Evolutionary conservation across 2,113 vertebrate species (phyloP).

Genomic region (Gadus macrocephalus): DNA sequence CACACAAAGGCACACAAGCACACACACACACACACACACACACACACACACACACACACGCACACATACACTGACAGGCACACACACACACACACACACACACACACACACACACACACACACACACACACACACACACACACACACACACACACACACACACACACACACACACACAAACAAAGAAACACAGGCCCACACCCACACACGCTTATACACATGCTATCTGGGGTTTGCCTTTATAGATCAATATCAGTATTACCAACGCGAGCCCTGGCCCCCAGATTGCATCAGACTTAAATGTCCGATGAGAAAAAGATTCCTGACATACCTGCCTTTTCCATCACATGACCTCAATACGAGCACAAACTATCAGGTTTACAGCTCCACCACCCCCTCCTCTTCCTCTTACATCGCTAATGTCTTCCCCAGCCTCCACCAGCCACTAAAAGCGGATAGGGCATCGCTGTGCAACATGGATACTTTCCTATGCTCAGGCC

Average conservation of each 20-base stretch:
- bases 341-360: slow-evolving; percentile 61
- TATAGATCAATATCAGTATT: slow-evolving; percentile 7
- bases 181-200: not conserved
- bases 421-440: slow-evolving; percentile 49
- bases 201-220: slow-evolving; percentile 2
- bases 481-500: not conserved
- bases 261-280: slow-evolving; percentile 19
- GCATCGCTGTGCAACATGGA: slow-evolving; percentile 29
- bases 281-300: slow-evolving; percentile 58
- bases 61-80: not conserved
- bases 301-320: slow-evolving; percentile 53
- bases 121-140: not conserved
- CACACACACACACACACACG: not conserved
- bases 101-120: slow-evolving; percentile 4
- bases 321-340: slow-evolving; percentile 69
- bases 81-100: not conserved
- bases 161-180: not conserved
- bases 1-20: not conserved
- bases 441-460: slow-evolving; percentile 20
- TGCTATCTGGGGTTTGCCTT: slow-evolving; percentile 59
- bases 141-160: slow-evolving; percentile 8
- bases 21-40: slow-evolving; percentile 6
- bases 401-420: slow-evolving; percentile 37
- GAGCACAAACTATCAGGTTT: slow-evolving; percentile 56
- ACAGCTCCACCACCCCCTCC: slow-evolving; percentile 28